A percentile compares a stretch with the other conserved stretches of the same genome.
These are phyloP conservation scores for Synergus umbraculus DNA, from an alignment of 2,888 invertebrate species.

Conservation along the genomic window DNA sequence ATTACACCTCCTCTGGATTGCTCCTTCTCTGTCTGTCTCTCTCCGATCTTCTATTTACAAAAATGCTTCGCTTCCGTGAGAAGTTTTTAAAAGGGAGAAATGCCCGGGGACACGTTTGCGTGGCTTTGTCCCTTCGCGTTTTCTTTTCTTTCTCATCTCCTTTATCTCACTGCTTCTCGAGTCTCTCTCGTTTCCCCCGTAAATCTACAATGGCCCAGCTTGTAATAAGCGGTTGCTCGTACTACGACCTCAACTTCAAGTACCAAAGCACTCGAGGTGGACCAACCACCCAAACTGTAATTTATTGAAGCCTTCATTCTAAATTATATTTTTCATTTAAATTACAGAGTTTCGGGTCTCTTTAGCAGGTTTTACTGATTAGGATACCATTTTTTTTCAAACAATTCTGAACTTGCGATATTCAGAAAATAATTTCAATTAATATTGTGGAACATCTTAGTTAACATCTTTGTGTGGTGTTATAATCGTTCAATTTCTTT, in stretches of 20 bases:
- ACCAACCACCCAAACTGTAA: conserved; percentile 45
- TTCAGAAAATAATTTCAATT: too few relatives aligned
- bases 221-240: conserved; percentile 66
- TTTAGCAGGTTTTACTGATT: too few relatives aligned
- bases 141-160: conserved; percentile 44
- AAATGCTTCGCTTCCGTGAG: conserved; percentile 47
- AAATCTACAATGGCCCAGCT: conserved; percentile 66
- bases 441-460: too few relatives aligned
- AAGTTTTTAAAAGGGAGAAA: conserved; percentile 56
- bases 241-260: conserved; percentile 66
- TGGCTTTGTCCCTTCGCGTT: conserved; percentile 61
- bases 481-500: too few relatives aligned
- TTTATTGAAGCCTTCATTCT: conserved; percentile 20
- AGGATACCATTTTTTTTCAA: too few relatives aligned
- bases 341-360: background rate
- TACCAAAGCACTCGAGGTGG: conserved; percentile 61
- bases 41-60: conserved; percentile 38
- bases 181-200: conserved; percentile 52
- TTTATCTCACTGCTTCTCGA: conserved; percentile 40
- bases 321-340: conserved; percentile 36
- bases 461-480: too few relatives aligned
- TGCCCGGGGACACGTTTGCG: conserved; percentile 55
- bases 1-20: conserved; percentile 34
- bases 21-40: conserved; percentile 12
- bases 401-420: too few relatives aligned